Conservation (phyloP, 2,113 vertebrate species). For the Macaca fascicularis region T2T-MFA8v1.1 NC_088395.1:122879501-122880000, state of each 20-base stretch:
- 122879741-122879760: background rate
- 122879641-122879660: background rate
- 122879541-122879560: background rate
- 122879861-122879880: background rate
- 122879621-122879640: background rate
- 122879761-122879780: no score
- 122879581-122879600: background rate
- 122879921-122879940: background rate
- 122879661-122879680: constrained; percentile 5
- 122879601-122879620: constrained; percentile 18
- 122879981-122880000: background rate
- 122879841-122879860: background rate
- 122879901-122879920: background rate
- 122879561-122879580: constrained; percentile 14
- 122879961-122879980: background rate
- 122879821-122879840: background rate
- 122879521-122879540: background rate
- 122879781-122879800: background rate
- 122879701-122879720: background rate
- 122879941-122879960: background rate
- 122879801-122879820: background rate
- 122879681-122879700: background rate
- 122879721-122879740: constrained; percentile 12
- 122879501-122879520: background rate
- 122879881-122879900: background rate